phyloP scores from a whole-genome alignment of 2,888 invertebrate genomes.

The Drosophila fungiperda region DNA sequence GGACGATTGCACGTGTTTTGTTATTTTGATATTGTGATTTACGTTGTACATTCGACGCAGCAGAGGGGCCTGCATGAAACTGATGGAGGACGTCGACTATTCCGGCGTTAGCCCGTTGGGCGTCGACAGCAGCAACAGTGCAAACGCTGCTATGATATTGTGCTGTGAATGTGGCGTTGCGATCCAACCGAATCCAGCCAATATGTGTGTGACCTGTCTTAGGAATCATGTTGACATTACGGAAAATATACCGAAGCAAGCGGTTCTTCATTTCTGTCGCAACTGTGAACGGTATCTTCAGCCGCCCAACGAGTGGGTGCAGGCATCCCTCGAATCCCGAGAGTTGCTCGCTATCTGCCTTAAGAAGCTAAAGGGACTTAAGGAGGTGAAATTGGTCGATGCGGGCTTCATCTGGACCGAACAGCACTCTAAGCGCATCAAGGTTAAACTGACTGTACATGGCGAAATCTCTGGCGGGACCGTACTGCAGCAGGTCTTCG shows the following conservation, averaged over 20 bases:
- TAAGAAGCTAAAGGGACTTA: constrained; percentile 95
- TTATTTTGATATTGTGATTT: constrained; percentile 28
- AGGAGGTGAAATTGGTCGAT: constrained; percentile 95
- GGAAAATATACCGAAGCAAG: constrained; percentile 97
- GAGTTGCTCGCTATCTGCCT: constrained; percentile 96
- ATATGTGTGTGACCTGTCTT: constrained; percentile 98
- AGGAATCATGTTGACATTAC: constrained; percentile 97
- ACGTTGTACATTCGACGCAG: neutral
- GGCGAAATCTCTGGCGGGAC: constrained; percentile 97
- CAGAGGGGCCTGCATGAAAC: neutral
- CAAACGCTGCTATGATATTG: constrained; percentile 83
- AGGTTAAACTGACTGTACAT: constrained; percentile 97
- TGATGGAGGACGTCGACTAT: constrained; percentile 61
- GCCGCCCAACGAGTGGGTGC: constrained; percentile 95
- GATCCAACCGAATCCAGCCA: constrained; percentile 98
- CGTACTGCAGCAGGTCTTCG: constrained; percentile 96
- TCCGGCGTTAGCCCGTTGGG: constrained; percentile 49
- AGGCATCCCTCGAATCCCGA: constrained; percentile 93
- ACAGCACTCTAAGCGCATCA: constrained; percentile 98
- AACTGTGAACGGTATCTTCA: constrained; percentile 98
- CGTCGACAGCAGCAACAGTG: constrained; percentile 19
- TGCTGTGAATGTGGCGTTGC: constrained; percentile 97
- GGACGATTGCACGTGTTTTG: constrained; percentile 44
- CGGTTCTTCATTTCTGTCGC: constrained; percentile 94
- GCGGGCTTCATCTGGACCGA: constrained; percentile 99